phyloP scores from a whole-genome alignment of 2,888 invertebrate species.

The Didymodactylos carnosus region DNA sequence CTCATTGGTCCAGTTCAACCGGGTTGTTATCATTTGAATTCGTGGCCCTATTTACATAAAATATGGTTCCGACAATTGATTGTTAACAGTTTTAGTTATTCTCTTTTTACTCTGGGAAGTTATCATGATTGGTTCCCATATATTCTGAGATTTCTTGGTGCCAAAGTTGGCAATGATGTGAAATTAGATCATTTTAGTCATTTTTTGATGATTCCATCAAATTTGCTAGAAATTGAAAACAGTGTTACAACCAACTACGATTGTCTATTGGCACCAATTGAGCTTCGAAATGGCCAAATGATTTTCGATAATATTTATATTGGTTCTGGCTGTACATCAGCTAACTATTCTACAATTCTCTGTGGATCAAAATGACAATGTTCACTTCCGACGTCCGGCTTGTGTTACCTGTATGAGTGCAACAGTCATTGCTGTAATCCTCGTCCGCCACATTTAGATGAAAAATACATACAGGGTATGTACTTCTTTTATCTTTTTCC shows the following conservation, averaged over 20 bases:
- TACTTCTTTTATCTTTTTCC: too few species aligned
- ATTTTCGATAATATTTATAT: background rate
- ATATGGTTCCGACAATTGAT: background rate
- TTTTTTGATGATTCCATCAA: background rate
- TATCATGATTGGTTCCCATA: too few species aligned
- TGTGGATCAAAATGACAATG: too few species aligned
- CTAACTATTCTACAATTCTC: too few species aligned
- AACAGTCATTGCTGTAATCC: too few species aligned
- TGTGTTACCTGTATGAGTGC: too few species aligned
- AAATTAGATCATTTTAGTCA: background rate
- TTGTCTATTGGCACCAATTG: background rate
- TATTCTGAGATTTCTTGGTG: background rate
- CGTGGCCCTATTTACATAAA: background rate
- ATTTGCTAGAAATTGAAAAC: background rate
- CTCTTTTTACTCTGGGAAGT: background rate
- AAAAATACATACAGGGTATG: too few species aligned
- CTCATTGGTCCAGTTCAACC: background rate
- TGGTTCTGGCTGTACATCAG: too few species aligned
- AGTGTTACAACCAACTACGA: background rate
- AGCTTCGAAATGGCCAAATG: background rate
- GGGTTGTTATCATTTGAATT: background rate
- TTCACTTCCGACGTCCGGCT: too few species aligned
- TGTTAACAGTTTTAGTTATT: background rate
- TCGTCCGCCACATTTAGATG: too few species aligned
- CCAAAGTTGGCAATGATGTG: background rate